Base-by-base conservation (phyloP, 2,113 vertebrate species). In the Gasterosteus nipponicus region DNA sequence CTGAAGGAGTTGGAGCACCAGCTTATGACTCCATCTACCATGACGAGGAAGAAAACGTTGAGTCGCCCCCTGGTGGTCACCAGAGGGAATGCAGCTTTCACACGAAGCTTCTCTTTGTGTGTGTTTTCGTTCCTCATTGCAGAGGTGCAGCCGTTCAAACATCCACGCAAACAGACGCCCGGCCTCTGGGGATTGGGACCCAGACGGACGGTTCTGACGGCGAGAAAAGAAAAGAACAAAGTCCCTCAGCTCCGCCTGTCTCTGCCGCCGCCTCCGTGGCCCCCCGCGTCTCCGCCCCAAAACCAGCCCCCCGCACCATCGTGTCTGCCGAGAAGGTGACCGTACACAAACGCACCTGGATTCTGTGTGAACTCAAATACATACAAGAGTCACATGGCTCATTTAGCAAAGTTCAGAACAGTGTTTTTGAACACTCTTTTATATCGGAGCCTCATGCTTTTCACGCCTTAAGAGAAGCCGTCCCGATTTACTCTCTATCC, bases 281-380 rank as follows among this genome's bases (percentile, higher is more conserved):
- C 5, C 18, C 54, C 4, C 0, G 8, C 1, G 0, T 8, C 16
- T n/a, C 38, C 2, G 19, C 31, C 33, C 12, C 84, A 15, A 86
- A 59, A 70, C 80, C 85, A 5, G 18, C 64, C 12, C 78, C 73
- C 3, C 75, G 87, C 54, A 75, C n/a, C 39, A 62, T 64, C 9
- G n/a, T 83, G n/a, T 44, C 89, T 10, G 72, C 80, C 16, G 90
- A 92, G 77, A 92, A 74, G 79, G 90, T 92, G 75, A 86, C 42
- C 4, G 1, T 6, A 10, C 38, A 26, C 41, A 68, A 9, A 33
- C 33, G 33, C 33, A 51, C 6, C 3, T 47, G 12, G 39, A 29
- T 38, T 64, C 44, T 3, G 10, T 64, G 11, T 33, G 3, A 5
- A 10, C 38, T 16, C 41, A 68, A 10, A 31, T 2, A 47, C 10